These are phyloP conservation scores for Ceraclea dissimilis DNA, from an alignment of 2,888 invertebrate species.

Conservation along the genomic window DNA sequence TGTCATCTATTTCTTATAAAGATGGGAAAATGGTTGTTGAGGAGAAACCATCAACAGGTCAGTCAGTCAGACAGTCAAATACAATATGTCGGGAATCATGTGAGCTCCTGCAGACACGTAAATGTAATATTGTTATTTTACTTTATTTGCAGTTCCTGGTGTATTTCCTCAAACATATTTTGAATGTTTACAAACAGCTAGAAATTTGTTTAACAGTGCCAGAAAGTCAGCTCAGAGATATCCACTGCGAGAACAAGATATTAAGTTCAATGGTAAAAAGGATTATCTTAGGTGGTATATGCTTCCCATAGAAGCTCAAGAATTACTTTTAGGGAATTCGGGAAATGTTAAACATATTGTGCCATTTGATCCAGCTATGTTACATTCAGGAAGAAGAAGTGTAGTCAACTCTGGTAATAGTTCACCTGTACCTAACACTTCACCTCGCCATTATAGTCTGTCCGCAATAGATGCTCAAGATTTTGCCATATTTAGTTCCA, in stretches of 20 bases:
- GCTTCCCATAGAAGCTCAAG: slow-evolving; percentile 80
- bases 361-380: slow-evolving; percentile 63
- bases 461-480: slow-evolving; percentile 57
- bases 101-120: too few species aligned
- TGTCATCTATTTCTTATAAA: slow-evolving; percentile 66
- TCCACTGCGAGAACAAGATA: slow-evolving; percentile 65
- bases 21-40: slow-evolving; percentile 69
- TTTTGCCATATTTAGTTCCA: slow-evolving; percentile 40
- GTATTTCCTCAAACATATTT: slow-evolving; percentile 66
- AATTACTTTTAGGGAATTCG: slow-evolving; percentile 62
- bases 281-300: slow-evolving; percentile 80
- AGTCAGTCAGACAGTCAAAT: not conserved
- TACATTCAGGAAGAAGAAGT: slow-evolving; percentile 47
- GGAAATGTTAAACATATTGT: slow-evolving; percentile 70
- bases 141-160: slow-evolving; percentile 47
- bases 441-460: slow-evolving; percentile 61
- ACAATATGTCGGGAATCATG: too few species aligned
- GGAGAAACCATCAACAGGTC: slow-evolving; percentile 60
- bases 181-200: slow-evolving; percentile 71
- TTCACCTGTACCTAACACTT: slow-evolving; percentile 47
- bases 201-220: slow-evolving; percentile 69
- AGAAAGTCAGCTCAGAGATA: slow-evolving; percentile 69
- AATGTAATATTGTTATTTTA: not conserved
- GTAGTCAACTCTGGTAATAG: slow-evolving; percentile 34
- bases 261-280: slow-evolving; percentile 61